Conservation (phyloP, 2,797 vertebrate species). For the Pelobates cultripes region DNA sequence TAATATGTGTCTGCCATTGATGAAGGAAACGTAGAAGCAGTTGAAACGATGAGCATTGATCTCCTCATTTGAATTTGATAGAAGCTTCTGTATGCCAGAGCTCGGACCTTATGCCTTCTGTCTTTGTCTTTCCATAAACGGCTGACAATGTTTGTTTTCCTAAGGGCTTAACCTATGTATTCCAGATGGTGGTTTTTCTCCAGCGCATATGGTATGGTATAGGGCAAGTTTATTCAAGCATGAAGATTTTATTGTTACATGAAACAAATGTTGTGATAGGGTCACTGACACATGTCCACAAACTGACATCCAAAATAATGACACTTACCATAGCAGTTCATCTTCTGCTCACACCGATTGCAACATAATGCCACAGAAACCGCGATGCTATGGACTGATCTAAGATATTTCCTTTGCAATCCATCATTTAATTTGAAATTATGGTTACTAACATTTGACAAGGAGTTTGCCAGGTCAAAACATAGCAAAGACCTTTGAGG, state of each 20-base stretch:
- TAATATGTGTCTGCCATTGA: not conserved
- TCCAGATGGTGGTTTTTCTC: conserved; percentile 70
- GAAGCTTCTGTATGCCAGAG: conserved; percentile 16
- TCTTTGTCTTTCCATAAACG: conserved; percentile 69
- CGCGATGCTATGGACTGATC: not conserved
- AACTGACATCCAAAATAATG: conserved; percentile 55
- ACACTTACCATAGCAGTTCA: conserved; percentile 14
- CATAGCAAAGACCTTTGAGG: not conserved
- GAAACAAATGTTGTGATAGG: conserved; percentile 58
- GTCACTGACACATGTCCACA: conserved; percentile 44
- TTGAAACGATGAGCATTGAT: conserved; percentile 20
- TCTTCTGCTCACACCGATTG: conserved; percentile 2
- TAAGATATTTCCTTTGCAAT: conserved; percentile 3
- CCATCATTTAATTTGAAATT: conserved; percentile 26
- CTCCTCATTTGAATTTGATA: conserved; percentile 21
- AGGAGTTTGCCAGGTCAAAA: not conserved
- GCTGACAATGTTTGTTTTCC: conserved; percentile 66
- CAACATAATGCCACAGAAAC: not conserved
- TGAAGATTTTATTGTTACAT: conserved; percentile 51
- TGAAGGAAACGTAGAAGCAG: not conserved
- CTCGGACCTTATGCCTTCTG: conserved; percentile 54
- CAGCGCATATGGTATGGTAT: conserved; percentile 66
- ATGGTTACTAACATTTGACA: conserved; percentile 11
- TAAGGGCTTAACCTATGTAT: conserved; percentile 61
- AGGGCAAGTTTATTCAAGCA: conserved; percentile 55